Evolutionary conservation across 2,888 invertebrate species (phyloP), one percentile per base, ranked within the genome.

Genomic region (Sinohyriopsis cumingii): DNA sequence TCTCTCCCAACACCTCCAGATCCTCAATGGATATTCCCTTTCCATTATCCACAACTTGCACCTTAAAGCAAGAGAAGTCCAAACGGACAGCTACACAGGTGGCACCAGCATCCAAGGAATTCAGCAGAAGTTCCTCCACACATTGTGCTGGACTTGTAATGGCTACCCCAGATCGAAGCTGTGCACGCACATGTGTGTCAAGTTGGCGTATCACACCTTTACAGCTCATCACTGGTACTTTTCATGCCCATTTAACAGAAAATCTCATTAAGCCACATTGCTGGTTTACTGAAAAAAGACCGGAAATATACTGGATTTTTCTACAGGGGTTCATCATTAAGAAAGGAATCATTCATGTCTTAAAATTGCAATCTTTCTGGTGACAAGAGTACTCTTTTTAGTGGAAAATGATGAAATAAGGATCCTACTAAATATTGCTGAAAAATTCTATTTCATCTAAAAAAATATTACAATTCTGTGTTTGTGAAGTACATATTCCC

Each of bases 21-120:
- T 93, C 92, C 45, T 89, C 83, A 80, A 90, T 88, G 4, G 89
- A 80, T 54, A 95, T 92, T 3, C 95, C 95, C 79, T 77, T 81
- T 3, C 95, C 95, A 91, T 95, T 95, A 86, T 95, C 95, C 57
- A 95, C 91, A 9, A 95, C 93, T 92, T 94, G 94, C 77, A 95
- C 91, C 78, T 91, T 92, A 81, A 92, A 92, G 73, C 92, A 91
- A 69, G 90, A 86, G 45, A 93, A 89, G 87, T 94, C 91, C 33
- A 95, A 87, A 83, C 94, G 91, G 66, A 95, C 91, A 25, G 94
- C 94, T 69, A 95, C 92, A 33, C 93, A 93, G 24, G 92, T 93
- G 2, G 95, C 92, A 75, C 92, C 91, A 18, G 94, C 94, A 89
- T 95, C 94, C 74, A 95, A 87, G 45, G 94, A 92, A 90, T 95